These are phyloP conservation scores for Hirundichthys speculiger DNA, from an alignment of 2,113 vertebrate species.

Conservation along the genomic window DNA sequence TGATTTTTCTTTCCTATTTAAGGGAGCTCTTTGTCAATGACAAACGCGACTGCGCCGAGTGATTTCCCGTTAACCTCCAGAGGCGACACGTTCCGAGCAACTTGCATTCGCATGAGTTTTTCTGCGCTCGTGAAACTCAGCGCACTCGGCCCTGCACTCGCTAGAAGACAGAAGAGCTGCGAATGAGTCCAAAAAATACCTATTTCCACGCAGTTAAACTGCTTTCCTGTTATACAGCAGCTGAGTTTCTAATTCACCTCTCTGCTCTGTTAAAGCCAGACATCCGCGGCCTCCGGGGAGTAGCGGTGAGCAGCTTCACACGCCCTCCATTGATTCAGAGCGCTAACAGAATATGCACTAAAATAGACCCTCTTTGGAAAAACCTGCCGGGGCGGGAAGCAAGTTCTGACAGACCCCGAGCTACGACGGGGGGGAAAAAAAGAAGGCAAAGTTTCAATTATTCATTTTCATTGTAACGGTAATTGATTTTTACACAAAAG, in stretches of 20 bases:
- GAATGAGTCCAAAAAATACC: slow-evolving; percentile 1
- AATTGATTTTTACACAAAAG: slow-evolving; percentile 10
- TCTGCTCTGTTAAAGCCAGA: slow-evolving; percentile 32
- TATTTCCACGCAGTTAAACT: background rate
- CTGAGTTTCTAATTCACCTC: slow-evolving; percentile 19
- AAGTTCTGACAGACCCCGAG: slow-evolving; percentile 1
- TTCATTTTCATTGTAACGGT: slow-evolving; percentile 24
- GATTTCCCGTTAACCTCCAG: slow-evolving; percentile 69
- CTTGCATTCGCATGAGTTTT: slow-evolving; percentile 30
- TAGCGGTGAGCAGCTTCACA: slow-evolving; percentile 17
- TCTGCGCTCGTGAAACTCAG: slow-evolving; percentile 20
- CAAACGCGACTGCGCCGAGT: slow-evolving; percentile 61
- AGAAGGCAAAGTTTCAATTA: slow-evolving; percentile 12
- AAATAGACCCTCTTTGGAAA: no score
- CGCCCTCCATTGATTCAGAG: slow-evolving; percentile 30
- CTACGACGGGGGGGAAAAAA: slow-evolving; percentile 6
- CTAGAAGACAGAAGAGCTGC: slow-evolving; percentile 41
- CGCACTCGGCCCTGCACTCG: slow-evolving; percentile 22
- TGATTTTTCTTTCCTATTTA: slow-evolving; percentile 47
- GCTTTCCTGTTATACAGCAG: slow-evolving; percentile 1
- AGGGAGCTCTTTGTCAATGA: slow-evolving; percentile 70
- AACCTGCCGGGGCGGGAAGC: slow-evolving; percentile 26
- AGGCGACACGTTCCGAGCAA: slow-evolving; percentile 67
- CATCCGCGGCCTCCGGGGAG: slow-evolving; percentile 27
- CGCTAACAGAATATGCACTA: slow-evolving; percentile 12